Conservation (phyloP, 2,888 invertebrate genomes). For the Meta bourneti region DNA sequence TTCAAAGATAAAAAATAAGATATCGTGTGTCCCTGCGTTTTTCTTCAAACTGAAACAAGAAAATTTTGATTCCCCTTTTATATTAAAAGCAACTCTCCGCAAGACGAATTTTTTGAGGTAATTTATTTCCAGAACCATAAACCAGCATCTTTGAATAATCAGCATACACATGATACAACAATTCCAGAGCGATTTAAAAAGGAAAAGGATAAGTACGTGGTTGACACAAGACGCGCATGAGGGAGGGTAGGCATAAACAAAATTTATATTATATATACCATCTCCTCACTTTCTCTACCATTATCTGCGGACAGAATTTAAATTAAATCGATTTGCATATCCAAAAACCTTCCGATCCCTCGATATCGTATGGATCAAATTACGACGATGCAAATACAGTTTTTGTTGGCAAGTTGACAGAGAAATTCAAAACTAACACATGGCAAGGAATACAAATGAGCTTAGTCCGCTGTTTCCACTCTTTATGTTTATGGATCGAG, state of each 20-base stretch:
- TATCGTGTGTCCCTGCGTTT: not conserved
- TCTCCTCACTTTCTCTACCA: not conserved
- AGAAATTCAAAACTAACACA: conserved; percentile 36
- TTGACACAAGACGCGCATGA: not conserved
- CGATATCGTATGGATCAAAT: conserved; percentile 36
- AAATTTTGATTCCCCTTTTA: not conserved
- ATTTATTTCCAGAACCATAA: not conserved
- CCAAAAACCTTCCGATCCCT: not conserved
- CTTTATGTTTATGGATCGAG: conserved; percentile 26
- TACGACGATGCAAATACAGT: conserved; percentile 35
- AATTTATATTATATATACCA: not conserved
- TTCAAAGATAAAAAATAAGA: no score
- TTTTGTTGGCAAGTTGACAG: conserved; percentile 54
- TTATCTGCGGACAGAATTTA: conserved; percentile 43
- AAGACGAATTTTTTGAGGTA: not conserved
- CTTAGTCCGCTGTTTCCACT: not conserved
- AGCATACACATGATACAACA: not conserved
- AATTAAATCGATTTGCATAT: conserved; percentile 62
- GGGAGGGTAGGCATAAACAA: not conserved
- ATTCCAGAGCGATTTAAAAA: not conserved
- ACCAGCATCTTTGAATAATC: not conserved
- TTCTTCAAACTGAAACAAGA: not conserved
- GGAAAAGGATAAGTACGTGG: not conserved
- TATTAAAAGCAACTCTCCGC: not conserved
- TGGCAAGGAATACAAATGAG: conserved; percentile 62